Conservation (phyloP, 2,113 vertebrate genomes). For the Apodemus sylvaticus region DNA sequence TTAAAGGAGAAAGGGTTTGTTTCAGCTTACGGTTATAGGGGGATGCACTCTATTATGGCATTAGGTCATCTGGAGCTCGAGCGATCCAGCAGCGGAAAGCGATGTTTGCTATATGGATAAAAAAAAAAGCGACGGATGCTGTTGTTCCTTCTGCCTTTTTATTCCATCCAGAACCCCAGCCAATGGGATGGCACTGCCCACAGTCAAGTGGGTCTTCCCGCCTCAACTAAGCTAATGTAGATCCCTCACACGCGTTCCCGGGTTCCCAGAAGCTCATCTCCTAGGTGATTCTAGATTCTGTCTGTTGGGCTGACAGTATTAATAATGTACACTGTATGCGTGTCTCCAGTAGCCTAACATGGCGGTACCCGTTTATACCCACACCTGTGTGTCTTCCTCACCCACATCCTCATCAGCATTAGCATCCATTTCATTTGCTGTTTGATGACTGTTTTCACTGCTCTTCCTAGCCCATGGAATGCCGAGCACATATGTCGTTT, state of each 20-base stretch:
- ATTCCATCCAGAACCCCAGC: neutral
- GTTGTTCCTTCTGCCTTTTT: neutral
- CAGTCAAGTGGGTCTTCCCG: neutral
- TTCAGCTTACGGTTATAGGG: neutral
- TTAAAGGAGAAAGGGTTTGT: neutral
- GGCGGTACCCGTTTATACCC: fast-evolving
- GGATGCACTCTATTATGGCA: no score
- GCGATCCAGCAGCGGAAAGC: neutral
- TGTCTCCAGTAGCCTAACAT: neutral
- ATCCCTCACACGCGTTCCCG: neutral
- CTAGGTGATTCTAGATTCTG: no score
- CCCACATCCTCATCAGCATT: neutral
- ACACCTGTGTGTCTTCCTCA: neutral
- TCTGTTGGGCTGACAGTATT: neutral
- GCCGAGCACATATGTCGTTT: neutral
- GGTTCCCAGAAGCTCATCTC: neutral
- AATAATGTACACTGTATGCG: neutral
- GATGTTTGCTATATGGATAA: no score
- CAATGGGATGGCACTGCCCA: neutral
- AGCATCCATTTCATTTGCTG: no score
- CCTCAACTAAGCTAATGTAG: neutral
- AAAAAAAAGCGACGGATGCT: no score
- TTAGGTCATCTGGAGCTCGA: no score
- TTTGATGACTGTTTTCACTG: neutral
- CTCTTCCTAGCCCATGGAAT: neutral